phyloP scores from a whole-genome alignment of 2,797 vertebrate genomes.

The Cacajao melanocephalus region DNA sequence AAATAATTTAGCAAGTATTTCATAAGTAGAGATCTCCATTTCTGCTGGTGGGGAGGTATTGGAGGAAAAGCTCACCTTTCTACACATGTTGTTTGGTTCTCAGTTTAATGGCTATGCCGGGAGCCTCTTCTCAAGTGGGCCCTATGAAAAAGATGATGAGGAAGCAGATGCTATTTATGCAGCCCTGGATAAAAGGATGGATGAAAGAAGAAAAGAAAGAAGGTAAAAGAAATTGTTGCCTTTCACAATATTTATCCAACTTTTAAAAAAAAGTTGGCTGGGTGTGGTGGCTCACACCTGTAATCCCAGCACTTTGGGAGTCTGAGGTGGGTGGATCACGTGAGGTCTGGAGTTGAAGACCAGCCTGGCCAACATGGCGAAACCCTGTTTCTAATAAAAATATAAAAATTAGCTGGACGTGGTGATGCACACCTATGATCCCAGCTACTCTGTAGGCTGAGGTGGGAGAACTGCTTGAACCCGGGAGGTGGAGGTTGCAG shows the following conservation, averaged over 20 bases:
- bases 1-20: background rate
- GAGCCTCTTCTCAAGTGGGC: slow-evolving; percentile 97
- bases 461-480: no score
- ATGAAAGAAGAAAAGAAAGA: slow-evolving; percentile 97
- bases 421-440: no score
- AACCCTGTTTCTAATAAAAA: no score
- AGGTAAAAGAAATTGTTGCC: slow-evolving; percentile 83
- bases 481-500: no score
- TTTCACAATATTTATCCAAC: background rate
- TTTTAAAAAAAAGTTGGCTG: background rate
- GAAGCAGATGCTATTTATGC: slow-evolving; percentile 98
- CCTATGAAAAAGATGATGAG: slow-evolving; percentile 98
- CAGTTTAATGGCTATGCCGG: slow-evolving; percentile 99
- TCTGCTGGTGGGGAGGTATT: background rate
- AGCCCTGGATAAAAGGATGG: slow-evolving; percentile 98
- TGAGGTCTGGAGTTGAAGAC: no score
- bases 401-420: no score
- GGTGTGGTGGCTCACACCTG: no score
- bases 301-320: no score
- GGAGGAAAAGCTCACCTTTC: background rate
- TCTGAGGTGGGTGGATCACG: no score
- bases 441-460: no score
- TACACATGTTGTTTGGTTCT: background rate
- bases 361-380: no score
- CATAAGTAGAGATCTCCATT: background rate